phyloP scores from a whole-genome alignment of 2,888 invertebrate genomes.

The Pristionchus exspectatus region DNA sequence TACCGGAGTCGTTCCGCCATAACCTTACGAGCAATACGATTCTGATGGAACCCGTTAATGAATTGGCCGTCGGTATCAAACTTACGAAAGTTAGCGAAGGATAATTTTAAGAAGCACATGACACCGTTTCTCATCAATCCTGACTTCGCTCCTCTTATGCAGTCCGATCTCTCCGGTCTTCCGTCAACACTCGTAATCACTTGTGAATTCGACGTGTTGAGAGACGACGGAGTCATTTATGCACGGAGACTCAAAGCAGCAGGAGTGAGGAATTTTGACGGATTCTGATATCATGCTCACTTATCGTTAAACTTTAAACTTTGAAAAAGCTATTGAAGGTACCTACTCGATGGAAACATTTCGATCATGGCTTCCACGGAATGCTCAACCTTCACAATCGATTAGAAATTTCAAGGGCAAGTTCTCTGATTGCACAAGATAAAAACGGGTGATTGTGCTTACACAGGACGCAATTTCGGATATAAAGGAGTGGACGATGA shows the following conservation, averaged over 20 bases:
- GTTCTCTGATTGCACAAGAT: too few species aligned
- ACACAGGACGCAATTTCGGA: too few species aligned
- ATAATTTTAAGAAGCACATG: too few species aligned
- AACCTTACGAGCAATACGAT: not conserved
- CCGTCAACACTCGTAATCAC: constrained; percentile 79
- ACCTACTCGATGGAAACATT: constrained; percentile 72
- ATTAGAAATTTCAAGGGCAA: too few species aligned
- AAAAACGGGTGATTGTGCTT: too few species aligned
- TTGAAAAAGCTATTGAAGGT: too few species aligned
- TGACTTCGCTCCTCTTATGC: constrained; percentile 79
- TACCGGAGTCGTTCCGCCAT: not conserved
- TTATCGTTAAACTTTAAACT: too few species aligned
- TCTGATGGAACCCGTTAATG: not conserved
- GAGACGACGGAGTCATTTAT: constrained; percentile 80
- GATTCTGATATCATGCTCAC: too few species aligned
- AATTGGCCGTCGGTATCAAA: not conserved
- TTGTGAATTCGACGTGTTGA: constrained; percentile 80
- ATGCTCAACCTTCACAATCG: constrained; percentile 67
- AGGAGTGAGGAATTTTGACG: constrained; percentile 54
- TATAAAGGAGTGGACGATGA: constrained; percentile 8
- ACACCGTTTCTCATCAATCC: constrained; percentile 71
- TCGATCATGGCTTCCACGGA: constrained; percentile 70
- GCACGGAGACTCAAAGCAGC: constrained; percentile 75
- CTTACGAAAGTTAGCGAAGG: too few species aligned
- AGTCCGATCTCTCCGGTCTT: constrained; percentile 67